Conservation (phyloP, 2,888 invertebrate genomes). For the Actias luna region DNA sequence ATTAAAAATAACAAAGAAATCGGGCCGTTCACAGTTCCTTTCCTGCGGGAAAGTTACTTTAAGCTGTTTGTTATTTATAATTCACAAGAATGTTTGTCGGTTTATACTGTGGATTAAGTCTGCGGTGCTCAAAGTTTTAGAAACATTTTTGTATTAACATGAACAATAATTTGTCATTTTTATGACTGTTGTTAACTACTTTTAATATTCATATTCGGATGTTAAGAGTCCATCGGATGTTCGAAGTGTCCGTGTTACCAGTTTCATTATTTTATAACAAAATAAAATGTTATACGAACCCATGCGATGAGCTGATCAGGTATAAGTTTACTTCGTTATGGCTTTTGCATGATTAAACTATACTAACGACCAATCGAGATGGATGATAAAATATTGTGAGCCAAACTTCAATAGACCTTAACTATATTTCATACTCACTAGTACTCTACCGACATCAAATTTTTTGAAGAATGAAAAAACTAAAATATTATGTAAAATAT, state of each 20-base stretch:
- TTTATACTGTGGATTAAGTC: slow-evolving; percentile 34
- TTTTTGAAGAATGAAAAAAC: too few relatives aligned
- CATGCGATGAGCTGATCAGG: too few relatives aligned
- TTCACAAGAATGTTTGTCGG: slow-evolving; percentile 38
- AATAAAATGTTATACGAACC: too few relatives aligned
- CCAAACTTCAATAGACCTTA: too few relatives aligned
- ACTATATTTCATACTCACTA: too few relatives aligned
- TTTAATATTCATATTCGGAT: not conserved
- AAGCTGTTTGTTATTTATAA: slow-evolving; percentile 49
- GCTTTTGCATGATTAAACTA: too few relatives aligned
- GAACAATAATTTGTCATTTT: not conserved
- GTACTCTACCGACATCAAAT: too few relatives aligned
- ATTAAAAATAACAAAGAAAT: slow-evolving; percentile 74
- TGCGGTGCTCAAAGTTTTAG: slow-evolving; percentile 19
- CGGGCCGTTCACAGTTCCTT: slow-evolving; percentile 56
- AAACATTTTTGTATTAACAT: slow-evolving; percentile 21
- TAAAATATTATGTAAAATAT: too few relatives aligned
- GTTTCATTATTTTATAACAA: not conserved
- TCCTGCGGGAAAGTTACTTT: slow-evolving; percentile 49
- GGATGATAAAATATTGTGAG: too few relatives aligned
- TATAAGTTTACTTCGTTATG: too few relatives aligned
- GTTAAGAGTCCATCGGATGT: too few relatives aligned
- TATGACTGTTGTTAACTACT: not conserved
- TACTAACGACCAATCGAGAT: too few relatives aligned
- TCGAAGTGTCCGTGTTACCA: not conserved